Base-by-base conservation (phyloP, 1,140 invertebrate species). In the Idris sp. region DNA sequence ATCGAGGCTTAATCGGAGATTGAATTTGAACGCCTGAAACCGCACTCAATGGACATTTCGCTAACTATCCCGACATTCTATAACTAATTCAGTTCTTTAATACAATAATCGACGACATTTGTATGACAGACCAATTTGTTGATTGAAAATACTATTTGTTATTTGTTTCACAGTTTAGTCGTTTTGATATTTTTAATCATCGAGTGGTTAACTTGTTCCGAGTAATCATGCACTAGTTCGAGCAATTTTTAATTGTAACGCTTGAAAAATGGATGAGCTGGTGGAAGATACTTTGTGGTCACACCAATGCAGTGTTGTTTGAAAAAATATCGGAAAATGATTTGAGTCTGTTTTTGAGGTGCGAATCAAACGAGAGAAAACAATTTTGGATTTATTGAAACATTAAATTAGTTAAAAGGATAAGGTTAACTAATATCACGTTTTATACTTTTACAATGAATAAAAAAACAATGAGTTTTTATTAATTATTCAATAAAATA, bases 21-120 rank as follows among this genome's bases (percentile, higher is more conserved):
- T 68, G 36, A 64, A 44, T 59, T 19, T 13, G 33, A 19, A 64
- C 41, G 41, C 9, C 9, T 30, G 38, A 53, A 75, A 75, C 74
- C 74, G 38, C 65, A 71, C 14, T n/a, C 53, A 10, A 65, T 76
- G 40, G 59, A 76, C 30, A 71, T 72, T 67, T 72, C 65, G 31
- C 40, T 51, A 48, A 38, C 36, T 41, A 30, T 38, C 54, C 40
- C 8, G 11, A n/a, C n/a, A n/a, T 11, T 16, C 22, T 54, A 62
- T 74, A 30, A 76, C 46, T 56, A 62, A 67, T 76, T 61, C 58
- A 56, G 40, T 38, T 59, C 38, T 46, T 71, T 61, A 64, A 41
- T 40, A 61, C 51, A n/a, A n/a, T n/a, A 36, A 49, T 36, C 31
- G 36, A 16, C 16, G 13, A 13, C 35, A 35, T 61, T 74, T 49